A percentile compares a stretch with the other conserved stretches of the same genome.
Evolutionary conservation across 2,113 vertebrate genomes (phyloP).

Genomic region (Eurystomus gularis): DNA sequence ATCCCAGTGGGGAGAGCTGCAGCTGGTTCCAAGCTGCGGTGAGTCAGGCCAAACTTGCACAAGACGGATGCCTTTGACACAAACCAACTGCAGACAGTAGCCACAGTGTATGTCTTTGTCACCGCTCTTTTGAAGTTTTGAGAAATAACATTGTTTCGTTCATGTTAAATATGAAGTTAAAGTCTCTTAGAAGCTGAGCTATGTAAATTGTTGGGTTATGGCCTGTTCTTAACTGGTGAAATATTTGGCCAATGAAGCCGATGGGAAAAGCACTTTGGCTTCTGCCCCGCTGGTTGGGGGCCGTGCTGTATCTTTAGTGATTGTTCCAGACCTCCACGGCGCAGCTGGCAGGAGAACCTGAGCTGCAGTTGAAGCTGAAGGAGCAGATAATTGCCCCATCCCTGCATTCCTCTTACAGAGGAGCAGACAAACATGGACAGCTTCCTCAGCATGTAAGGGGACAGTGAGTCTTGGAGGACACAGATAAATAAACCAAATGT

Average conservation of each 20-base stretch:
- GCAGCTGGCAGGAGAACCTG: not conserved
- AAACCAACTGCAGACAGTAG: not conserved
- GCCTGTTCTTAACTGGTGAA: not conserved
- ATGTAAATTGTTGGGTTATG: not conserved
- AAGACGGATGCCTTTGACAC: not conserved
- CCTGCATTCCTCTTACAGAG: not conserved
- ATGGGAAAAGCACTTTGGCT: not conserved
- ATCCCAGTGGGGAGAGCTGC: not conserved
- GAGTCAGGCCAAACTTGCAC: not conserved
- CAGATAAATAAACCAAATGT: not conserved
- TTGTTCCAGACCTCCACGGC: not conserved
- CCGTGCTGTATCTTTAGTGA: rapidly evolving
- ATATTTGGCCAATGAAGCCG: not conserved
- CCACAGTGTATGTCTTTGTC: not conserved
- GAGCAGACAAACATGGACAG: not conserved
- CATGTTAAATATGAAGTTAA: not conserved
- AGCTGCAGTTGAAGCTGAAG: not conserved
- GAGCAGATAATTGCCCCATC: not conserved
- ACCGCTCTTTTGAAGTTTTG: not conserved
- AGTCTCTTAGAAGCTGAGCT: not conserved
- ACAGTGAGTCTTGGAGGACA: not conserved
- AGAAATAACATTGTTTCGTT: not conserved
- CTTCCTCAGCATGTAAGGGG: rapidly evolving
- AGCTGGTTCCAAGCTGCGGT: not conserved
- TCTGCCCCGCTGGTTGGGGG: rapidly evolving